Evolutionary conservation across 2,113 vertebrate species (phyloP).

Genomic region (Abramis brama): DNA sequence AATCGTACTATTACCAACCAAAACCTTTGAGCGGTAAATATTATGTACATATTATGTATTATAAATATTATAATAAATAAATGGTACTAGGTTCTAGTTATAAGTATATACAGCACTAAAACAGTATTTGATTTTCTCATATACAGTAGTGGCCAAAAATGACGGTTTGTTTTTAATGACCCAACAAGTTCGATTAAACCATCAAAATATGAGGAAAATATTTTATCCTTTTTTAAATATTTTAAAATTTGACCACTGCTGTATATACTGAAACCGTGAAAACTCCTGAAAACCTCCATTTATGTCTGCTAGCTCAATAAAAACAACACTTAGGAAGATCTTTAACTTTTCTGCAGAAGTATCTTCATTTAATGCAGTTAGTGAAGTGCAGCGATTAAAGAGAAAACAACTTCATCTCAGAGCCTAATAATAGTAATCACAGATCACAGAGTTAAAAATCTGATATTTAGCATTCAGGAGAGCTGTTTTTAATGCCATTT

Average conservation of each 20-base stretch:
- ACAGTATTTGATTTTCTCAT: background rate
- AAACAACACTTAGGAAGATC: background rate
- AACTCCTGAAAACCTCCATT: background rate
- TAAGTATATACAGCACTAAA: background rate
- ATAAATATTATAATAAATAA: background rate
- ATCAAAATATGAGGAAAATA: too few relatives aligned
- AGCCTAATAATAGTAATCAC: background rate
- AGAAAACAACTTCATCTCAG: background rate
- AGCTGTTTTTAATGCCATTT: conserved; percentile 9
- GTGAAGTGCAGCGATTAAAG: background rate
- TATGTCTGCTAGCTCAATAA: background rate
- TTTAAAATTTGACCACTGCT: too few relatives aligned
- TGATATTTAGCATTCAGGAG: background rate
- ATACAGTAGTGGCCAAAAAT: too few relatives aligned
- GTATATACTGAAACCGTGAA: background rate
- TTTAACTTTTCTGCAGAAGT: conserved; percentile 17
- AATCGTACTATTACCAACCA: background rate
- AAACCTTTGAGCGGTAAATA: background rate
- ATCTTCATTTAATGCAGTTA: background rate
- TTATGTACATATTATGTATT: background rate
- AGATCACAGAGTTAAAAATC: background rate
- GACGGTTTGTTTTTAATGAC: too few relatives aligned
- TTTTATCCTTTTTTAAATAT: too few relatives aligned
- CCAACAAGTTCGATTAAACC: too few relatives aligned
- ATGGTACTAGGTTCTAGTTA: background rate